Conservation (phyloP, 1,140 invertebrate genomes). For the Saccostrea echinata region DNA sequence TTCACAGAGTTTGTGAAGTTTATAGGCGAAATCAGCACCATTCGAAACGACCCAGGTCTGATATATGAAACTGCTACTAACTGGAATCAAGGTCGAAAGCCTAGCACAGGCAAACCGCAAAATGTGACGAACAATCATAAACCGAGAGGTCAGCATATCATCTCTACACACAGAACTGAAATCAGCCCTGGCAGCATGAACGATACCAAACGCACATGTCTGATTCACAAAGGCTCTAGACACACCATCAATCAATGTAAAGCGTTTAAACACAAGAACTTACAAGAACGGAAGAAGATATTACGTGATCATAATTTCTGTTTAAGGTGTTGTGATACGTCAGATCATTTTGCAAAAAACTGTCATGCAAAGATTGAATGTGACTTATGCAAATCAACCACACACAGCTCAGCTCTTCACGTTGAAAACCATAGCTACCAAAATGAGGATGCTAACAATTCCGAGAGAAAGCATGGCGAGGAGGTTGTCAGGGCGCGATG, state of each 20-base stretch:
- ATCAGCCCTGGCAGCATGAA: background rate
- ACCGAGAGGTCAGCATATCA: background rate
- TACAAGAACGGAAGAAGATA: too few species aligned
- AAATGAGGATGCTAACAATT: too few species aligned
- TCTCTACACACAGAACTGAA: slow-evolving; percentile 36
- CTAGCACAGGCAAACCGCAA: too few species aligned
- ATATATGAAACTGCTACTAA: background rate
- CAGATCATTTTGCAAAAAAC: slow-evolving; percentile 38
- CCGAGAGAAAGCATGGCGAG: too few species aligned
- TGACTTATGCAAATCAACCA: too few species aligned
- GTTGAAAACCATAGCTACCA: too few species aligned
- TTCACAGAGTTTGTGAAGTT: slow-evolving; percentile 41
- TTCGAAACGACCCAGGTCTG: slow-evolving; percentile 36
- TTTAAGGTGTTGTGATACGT: slow-evolving; percentile 47
- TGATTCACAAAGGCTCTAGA: too few species aligned
- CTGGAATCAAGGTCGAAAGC: background rate
- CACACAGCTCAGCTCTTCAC: too few species aligned
- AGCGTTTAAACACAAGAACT: slow-evolving; percentile 29
- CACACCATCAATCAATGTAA: too few species aligned
- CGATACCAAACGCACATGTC: too few species aligned
- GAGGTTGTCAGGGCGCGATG: too few species aligned
- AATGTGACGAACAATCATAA: background rate
- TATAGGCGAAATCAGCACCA: slow-evolving; percentile 42
- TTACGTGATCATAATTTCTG: background rate
- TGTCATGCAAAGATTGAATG: slow-evolving; percentile 43